A percentile compares a stretch with the other conserved stretches of the same genome.
phyloP scores from a whole-genome alignment of 1,140 invertebrate species.

The Drosophila rhopaloa region DNA sequence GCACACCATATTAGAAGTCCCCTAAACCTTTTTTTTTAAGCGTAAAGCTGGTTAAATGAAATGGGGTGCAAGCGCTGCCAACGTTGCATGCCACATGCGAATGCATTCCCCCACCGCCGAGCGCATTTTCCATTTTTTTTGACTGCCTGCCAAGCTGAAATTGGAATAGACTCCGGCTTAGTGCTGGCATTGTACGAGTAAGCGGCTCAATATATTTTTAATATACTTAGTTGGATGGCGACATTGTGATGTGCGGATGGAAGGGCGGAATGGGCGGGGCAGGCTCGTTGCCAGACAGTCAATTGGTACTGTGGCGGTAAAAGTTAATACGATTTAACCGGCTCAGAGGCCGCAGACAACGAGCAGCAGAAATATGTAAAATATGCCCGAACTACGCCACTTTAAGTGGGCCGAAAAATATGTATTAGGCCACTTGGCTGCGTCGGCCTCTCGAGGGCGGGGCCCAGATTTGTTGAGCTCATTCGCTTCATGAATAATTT shows the following conservation, averaged over 20 bases:
- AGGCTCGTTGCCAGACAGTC: slow-evolving; percentile 28
- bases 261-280: neutral
- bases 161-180: slow-evolving; percentile 52
- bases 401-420: slow-evolving; percentile 66
- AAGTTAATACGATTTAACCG: slow-evolving; percentile 81
- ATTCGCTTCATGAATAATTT: slow-evolving; percentile 82
- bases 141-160: slow-evolving; percentile 65
- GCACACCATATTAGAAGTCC: too few relatives aligned
- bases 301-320: slow-evolving; percentile 63
- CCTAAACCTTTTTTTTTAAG: slow-evolving; percentile 17
- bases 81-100: slow-evolving; percentile 67
- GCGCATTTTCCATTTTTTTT: slow-evolving; percentile 32
- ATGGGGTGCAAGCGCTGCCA: slow-evolving; percentile 44
- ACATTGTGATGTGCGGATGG: slow-evolving; percentile 21
- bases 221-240: slow-evolving; percentile 75
- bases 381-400: slow-evolving; percentile 60
- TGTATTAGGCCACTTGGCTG: slow-evolving; percentile 79
- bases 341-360: slow-evolving; percentile 67
- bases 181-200: slow-evolving; percentile 68
- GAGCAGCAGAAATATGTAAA: slow-evolving; percentile 68
- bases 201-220: slow-evolving; percentile 82
- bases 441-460: slow-evolving; percentile 33
- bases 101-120: slow-evolving; percentile 42
- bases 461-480: slow-evolving; percentile 75
- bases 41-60: slow-evolving; percentile 35